Evolutionary conservation across 92 coral and sea anemone species (phyloP), one percentile per base, ranked within the genome.

Genomic region (Scolanthus callimorphus): DNA sequence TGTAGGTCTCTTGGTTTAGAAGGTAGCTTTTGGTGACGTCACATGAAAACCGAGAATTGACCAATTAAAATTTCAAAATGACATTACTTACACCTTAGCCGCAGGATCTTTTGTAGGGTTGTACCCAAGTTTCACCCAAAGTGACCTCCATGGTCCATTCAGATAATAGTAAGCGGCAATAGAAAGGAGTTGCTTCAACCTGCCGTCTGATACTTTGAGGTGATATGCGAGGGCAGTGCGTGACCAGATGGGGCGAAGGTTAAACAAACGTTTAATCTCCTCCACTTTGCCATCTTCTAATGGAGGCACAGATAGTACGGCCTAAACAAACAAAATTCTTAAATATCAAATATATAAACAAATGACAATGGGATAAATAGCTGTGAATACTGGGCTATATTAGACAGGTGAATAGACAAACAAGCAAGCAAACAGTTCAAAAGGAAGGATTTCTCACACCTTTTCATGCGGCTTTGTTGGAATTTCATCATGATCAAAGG

Each of bases 91-190:
- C 99, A 94, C 85, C 77, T 94, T 94, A 17, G 99, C 94, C 11
- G 78, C 60, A 2, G 96, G 95, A 50, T 88, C 85, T 45, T 77
- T 94, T 20, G 92, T 82, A 2, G 99, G 99, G 60, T 94, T 95
- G 67, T 84, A 94, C 1, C 96, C 99, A 53, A 94, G 73, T 71
- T 85, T 74, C 6, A 84, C 60, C 96, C 96, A 94, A 1, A 94
- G 75, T 6, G 96, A 73, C 48, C 99, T 77, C 99, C 99, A 94
- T 0, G 99, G 98, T 9, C 98, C 98, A 58, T 79, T 86, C 2
- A 81, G 70, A 85, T 90, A 92, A 24, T 92, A 88, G 57, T 84
- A 92, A 0, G 94, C 85, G 0, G 74, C 72, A 26, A 49, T 15
- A 1, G 96, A 78, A 57, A 92, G 38, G 9, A 92, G 56, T 48